Percentiles rank a stretch among this genome's conserved stretches.
These are phyloP conservation scores for Melanerpes aurifrons DNA, from an alignment of 2,113 vertebrate genomes.

Conservation along the genomic window DNA sequence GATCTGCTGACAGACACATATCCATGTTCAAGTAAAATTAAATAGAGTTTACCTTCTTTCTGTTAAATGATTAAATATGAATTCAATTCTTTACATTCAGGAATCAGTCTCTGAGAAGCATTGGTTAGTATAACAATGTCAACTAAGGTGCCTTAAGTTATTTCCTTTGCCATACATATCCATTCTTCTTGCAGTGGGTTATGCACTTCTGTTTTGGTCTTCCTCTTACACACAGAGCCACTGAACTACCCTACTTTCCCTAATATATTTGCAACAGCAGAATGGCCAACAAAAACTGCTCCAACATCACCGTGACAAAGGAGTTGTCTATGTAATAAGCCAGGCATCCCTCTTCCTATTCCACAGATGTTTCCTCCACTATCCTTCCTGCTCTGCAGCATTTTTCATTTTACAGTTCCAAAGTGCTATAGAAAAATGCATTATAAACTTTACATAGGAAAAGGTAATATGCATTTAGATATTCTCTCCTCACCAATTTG, in stretches of 20 bases:
- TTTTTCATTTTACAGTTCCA: conserved; percentile 51
- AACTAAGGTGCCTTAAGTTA: conserved; percentile 1
- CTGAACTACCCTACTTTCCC: neutral
- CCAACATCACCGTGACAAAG: neutral
- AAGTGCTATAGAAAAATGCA: conserved; percentile 67
- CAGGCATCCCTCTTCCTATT: neutral
- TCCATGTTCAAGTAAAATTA: neutral
- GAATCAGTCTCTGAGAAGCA: neutral
- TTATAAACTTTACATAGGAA: conserved; percentile 46
- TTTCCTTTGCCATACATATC: neutral
- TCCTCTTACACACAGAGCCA: neutral
- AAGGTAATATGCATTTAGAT: conserved; percentile 53
- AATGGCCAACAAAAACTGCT: neutral
- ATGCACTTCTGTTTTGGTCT: neutral
- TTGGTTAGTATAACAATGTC: neutral
- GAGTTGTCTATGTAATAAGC: neutral
- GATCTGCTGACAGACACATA: neutral
- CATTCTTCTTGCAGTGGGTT: neutral
- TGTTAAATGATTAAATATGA: neutral
- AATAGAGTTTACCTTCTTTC: neutral
- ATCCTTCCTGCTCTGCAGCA: conserved; percentile 6
- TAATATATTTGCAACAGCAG: neutral
- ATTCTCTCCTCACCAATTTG: conserved; percentile 27
- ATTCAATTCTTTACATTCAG: neutral
- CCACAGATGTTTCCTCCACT: neutral